phyloP scores from a whole-genome alignment of 1,140 invertebrate species.

The Sipha flava region DNA sequence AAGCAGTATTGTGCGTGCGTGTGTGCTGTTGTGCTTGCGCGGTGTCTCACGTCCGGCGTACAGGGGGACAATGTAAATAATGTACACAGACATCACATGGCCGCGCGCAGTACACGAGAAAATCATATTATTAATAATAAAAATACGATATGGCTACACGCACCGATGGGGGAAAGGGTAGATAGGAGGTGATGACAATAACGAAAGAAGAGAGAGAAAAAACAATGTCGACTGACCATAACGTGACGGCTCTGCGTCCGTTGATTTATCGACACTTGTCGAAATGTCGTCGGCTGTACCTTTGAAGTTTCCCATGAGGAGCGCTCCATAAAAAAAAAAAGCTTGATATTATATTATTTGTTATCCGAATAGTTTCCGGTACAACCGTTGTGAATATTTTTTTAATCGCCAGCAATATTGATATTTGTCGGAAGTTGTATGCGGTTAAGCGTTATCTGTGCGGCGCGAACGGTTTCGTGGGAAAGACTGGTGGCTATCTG shows the following conservation, averaged over 20 bases:
- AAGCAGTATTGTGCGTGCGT: too few relatives aligned
- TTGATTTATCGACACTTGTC: background rate
- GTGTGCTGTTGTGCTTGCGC: too few relatives aligned
- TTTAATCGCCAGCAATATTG: background rate
- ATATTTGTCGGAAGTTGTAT: conserved; percentile 11
- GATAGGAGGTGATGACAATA: too few relatives aligned
- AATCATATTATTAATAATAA: background rate
- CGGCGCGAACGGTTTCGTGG: background rate
- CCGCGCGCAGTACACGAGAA: background rate
- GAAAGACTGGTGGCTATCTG: background rate
- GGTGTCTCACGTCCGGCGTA: too few relatives aligned
- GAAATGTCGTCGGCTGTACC: background rate
- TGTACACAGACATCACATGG: background rate
- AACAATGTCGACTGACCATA: too few relatives aligned
- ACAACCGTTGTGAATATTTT: background rate
- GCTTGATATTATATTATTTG: background rate
- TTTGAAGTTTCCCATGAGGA: background rate
- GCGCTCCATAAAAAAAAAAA: background rate
- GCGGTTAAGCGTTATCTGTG: background rate
- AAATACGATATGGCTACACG: background rate
- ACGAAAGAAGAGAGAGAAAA: too few relatives aligned
- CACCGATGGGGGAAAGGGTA: background rate
- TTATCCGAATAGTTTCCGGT: background rate
- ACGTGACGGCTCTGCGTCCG: background rate
- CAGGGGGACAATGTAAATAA: background rate